These are phyloP conservation scores for Watsonalla binaria DNA, from an alignment of 2,888 invertebrate species.

Conservation along the genomic window DNA sequence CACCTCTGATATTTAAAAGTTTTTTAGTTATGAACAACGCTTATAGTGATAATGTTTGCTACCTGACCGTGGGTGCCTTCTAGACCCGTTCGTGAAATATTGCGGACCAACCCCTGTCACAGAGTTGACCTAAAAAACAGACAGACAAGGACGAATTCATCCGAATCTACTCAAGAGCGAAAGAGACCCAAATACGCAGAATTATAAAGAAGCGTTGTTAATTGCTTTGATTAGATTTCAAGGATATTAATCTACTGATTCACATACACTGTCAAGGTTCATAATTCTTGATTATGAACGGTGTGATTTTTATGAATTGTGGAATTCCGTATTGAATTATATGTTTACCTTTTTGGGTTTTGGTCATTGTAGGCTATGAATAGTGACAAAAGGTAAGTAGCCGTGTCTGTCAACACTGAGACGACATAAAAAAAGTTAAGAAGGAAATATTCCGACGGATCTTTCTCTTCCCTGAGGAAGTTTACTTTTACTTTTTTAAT, in stretches of 20 bases:
- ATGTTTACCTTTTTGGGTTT: conserved; percentile 69
- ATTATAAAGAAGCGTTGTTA: conserved; percentile 61
- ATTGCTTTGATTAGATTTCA: conserved; percentile 77
- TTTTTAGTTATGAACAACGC: conserved; percentile 66
- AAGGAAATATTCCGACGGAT: conserved; percentile 59
- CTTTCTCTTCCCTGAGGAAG: conserved; percentile 54
- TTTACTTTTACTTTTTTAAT: conserved; percentile 46
- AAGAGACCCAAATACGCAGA: conserved; percentile 26
- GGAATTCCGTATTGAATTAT: conserved; percentile 51
- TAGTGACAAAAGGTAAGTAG: conserved; percentile 52
- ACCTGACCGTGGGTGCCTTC: conserved; percentile 73
- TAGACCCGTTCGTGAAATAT: conserved; percentile 68
- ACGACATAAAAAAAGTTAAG: conserved; percentile 56
- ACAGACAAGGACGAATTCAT: conserved; percentile 32
- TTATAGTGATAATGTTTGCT: conserved; percentile 73
- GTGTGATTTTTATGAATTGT: conserved; percentile 50
- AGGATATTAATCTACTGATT: conserved; percentile 76
- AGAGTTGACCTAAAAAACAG: conserved; percentile 54
- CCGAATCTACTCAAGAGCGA: conserved; percentile 18
- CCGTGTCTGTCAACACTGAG: conserved; percentile 65
- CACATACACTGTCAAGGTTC: conserved; percentile 66
- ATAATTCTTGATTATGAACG: conserved; percentile 72
- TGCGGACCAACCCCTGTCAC: conserved; percentile 73
- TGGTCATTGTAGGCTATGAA: conserved; percentile 54
- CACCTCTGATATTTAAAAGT: conserved; percentile 7